Base-by-base conservation (phyloP, 2,797 vertebrate species). In the Heterohyrax brucei region DNA sequence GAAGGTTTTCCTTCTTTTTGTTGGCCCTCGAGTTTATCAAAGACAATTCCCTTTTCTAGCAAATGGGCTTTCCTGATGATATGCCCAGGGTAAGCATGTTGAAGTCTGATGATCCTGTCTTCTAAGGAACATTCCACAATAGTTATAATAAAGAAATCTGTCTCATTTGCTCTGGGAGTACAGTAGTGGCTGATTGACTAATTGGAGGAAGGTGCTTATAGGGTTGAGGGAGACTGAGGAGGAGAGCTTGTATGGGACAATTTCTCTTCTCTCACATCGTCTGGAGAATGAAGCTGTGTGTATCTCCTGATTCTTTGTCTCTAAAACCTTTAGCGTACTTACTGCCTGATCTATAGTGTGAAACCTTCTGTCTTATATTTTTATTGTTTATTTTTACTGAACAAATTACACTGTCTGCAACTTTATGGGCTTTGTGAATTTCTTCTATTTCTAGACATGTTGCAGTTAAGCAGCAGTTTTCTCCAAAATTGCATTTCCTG, bases 381-480 rank as follows among this genome's bases (percentile, higher is more conserved):
- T 79, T 84, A 26, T 86, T n/a, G 61, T 73, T 93, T 68, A 66
- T 90, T 77, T 91, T 86, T 82, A 78, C 68, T 84, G 76, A 95
- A 78, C 44, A 93, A 66, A 80, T 93, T 48, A 56, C 5, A 61
- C 33, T 39, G 1, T 70, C 77, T 39, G 24, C 50, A 85, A 19
- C 79, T 73, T 87, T 13, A 68, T 50, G 59, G 68, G 10, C n/a
- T 95, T 94, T 62, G 22, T 73, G 2, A 1, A 5, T 90, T 44
- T 87, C 64, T 93, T 80, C 39, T 64, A 77, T 79, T 96, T 90
- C 46, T 72, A 46, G 87, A 93, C 50, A 88, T 46, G 26, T 13
- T 96, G 62, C 82, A 87, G 90, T 90, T 93, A 90, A 95, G 84
- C 46, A 68, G 33, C 8, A 48, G 28, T 90, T 95, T 95, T 78